These are phyloP conservation scores for Pteria penguin DNA, from an alignment of 2,888 invertebrate genomes.

Conservation along the genomic window DNA sequence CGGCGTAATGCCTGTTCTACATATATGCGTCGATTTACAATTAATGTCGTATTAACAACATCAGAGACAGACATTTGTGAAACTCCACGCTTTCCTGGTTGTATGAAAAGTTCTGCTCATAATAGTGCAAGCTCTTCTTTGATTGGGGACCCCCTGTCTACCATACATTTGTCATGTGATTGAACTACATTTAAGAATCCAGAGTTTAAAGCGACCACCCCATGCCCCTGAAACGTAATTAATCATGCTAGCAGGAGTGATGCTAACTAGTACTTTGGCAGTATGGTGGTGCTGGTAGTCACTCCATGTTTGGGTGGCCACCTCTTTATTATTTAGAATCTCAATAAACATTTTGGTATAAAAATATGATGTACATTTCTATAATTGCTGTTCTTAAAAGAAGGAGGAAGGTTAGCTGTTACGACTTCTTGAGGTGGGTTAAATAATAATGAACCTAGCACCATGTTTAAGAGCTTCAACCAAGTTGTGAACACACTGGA, in stretches of 20 bases:
- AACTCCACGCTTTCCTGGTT: slow-evolving; percentile 7
- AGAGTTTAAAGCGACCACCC: slow-evolving; percentile 28
- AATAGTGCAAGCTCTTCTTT: slow-evolving; percentile 25
- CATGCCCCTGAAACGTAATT: slow-evolving; percentile 38
- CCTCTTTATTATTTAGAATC: slow-evolving; percentile 4
- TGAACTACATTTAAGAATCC: slow-evolving; percentile 35
- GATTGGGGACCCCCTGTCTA: slow-evolving; percentile 43
- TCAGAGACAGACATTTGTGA: slow-evolving; percentile 26
- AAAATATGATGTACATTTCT: slow-evolving; percentile 26
- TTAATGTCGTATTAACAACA: slow-evolving; percentile 4
- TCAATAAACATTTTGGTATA: slow-evolving; percentile 32
- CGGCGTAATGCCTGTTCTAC: neutral
- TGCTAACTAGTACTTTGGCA: slow-evolving; percentile 30
- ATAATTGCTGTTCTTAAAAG: slow-evolving; percentile 17
- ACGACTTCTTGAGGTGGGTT: slow-evolving; percentile 24
- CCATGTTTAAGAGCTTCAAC: slow-evolving; percentile 4
- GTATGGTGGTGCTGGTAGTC: slow-evolving; percentile 27
- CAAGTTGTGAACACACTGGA: slow-evolving; percentile 28
- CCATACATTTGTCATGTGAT: slow-evolving; percentile 42
- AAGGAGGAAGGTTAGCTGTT: slow-evolving; percentile 17
- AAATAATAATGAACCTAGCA: slow-evolving; percentile 25
- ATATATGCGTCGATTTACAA: neutral
- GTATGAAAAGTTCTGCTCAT: slow-evolving; percentile 26
- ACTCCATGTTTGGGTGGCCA: slow-evolving; percentile 12
- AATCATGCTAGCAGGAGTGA: slow-evolving; percentile 19